These are phyloP conservation scores for Sciurus niger DNA, from an alignment of 2,113 vertebrate species.

Conservation along the genomic window DNA sequence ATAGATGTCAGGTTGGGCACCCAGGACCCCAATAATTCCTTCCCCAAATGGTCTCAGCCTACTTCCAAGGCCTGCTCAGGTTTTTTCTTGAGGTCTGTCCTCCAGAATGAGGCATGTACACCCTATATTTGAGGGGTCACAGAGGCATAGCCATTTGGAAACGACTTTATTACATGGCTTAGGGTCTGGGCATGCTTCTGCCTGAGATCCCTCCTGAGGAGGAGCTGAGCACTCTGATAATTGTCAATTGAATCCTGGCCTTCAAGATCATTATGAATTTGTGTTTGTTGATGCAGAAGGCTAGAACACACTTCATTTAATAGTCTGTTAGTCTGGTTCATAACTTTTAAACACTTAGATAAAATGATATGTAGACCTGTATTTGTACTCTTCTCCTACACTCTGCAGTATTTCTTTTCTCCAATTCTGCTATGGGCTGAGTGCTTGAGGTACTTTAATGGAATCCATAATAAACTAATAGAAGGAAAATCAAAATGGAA, in stretches of 20 bases:
- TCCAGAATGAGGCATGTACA: neutral
- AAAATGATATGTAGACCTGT: neutral
- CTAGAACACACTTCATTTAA: neutral
- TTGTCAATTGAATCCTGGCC: neutral
- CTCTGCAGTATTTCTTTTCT: neutral
- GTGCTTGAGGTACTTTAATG: neutral
- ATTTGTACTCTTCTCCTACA: neutral
- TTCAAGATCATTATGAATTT: conserved; percentile 15
- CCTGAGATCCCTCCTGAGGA: neutral
- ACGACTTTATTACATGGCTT: neutral
- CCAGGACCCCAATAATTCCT: neutral
- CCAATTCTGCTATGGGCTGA: neutral
- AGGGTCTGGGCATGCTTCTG: neutral
- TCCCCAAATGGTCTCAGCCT: neutral
- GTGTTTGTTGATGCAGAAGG: neutral
- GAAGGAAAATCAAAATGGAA: conserved; percentile 5
- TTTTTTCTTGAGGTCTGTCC: neutral
- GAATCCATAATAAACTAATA: neutral
- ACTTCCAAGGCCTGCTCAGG: neutral
- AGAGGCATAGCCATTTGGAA: neutral
- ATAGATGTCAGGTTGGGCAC: neutral
- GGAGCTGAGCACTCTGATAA: neutral
- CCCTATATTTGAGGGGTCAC: neutral
- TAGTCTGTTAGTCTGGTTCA: neutral
- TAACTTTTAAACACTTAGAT: conserved; percentile 21